These are phyloP conservation scores for Priocnemis perturbator DNA, from an alignment of 2,888 invertebrate species.

Conservation along the genomic window DNA sequence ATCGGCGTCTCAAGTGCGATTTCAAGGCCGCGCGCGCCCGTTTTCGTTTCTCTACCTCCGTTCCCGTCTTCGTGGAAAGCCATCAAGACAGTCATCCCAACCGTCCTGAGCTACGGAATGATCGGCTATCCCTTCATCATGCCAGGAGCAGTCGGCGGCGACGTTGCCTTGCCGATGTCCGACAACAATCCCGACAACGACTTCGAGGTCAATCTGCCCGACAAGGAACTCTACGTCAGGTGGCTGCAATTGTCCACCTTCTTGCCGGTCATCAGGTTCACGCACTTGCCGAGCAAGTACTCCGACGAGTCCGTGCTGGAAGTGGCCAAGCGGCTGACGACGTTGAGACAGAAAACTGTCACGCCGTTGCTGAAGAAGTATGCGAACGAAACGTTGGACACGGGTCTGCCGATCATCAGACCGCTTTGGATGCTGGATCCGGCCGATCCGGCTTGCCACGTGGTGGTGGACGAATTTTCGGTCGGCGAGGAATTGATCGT, in stretches of 20 bases:
- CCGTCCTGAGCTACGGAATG: slow-evolving; percentile 90
- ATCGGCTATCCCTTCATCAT: slow-evolving; percentile 95
- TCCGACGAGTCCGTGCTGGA: slow-evolving; percentile 86
- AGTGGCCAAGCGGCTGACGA: slow-evolving; percentile 85
- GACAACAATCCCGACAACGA: slow-evolving; percentile 85
- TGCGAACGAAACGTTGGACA: slow-evolving; percentile 86
- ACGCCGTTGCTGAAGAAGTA: slow-evolving; percentile 87
- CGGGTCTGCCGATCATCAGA: slow-evolving; percentile 89
- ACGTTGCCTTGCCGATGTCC: slow-evolving; percentile 82
- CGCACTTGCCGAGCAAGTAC: slow-evolving; percentile 92
- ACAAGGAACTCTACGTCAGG: slow-evolving; percentile 86
- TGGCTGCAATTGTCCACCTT: slow-evolving; percentile 95
- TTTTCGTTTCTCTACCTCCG: slow-evolving; percentile 90
- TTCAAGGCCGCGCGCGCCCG: slow-evolving; percentile 87
- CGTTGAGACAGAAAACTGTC: slow-evolving; percentile 85
- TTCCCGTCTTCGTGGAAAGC: slow-evolving; percentile 94
- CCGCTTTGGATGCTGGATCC: slow-evolving; percentile 94
- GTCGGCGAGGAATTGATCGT: slow-evolving; percentile 94
- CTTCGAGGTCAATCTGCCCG: slow-evolving; percentile 84
- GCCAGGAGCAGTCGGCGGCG: slow-evolving; percentile 96
- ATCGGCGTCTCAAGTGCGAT: slow-evolving; percentile 91
- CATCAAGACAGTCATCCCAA: slow-evolving; percentile 88
- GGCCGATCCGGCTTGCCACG: slow-evolving; percentile 85
- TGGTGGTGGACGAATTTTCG: slow-evolving; percentile 90
- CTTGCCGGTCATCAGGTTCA: slow-evolving; percentile 93